A percentile compares a stretch with the other conserved stretches of the same genome.
phyloP scores from a whole-genome alignment of 1,140 invertebrate genomes.

The Andricus grossulariae region DNA sequence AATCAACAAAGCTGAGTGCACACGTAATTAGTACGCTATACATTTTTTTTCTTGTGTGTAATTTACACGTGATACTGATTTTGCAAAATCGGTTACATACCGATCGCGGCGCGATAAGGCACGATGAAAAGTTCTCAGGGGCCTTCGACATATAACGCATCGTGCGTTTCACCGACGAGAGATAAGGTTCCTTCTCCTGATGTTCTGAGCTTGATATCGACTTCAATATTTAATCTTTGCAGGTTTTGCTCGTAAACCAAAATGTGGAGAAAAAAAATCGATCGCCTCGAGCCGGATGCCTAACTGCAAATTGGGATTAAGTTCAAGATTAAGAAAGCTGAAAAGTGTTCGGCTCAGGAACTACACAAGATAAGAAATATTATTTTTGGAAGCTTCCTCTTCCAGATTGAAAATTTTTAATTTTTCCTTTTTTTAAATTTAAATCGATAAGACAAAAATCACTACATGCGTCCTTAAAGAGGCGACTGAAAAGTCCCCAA shows the following conservation, averaged over 20 bases:
- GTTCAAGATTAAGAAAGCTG: background rate
- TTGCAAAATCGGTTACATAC: background rate
- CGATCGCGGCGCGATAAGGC: conserved; percentile 2
- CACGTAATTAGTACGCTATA: conserved; percentile 1
- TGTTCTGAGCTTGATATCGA: conserved; percentile 8
- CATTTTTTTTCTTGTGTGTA: background rate
- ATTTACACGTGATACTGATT: conserved; percentile 18
- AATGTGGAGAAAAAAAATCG: conserved; percentile 6
- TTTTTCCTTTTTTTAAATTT: background rate
- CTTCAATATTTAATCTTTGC: conserved; percentile 30
- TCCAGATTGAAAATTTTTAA: background rate
- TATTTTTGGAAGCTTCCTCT: background rate
- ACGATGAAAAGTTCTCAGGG: conserved; percentile 18
- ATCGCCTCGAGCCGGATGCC: conserved; percentile 14
- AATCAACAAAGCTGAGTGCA: background rate
- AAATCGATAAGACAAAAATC: too few species aligned
- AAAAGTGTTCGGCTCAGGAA: background rate
- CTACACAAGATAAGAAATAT: background rate
- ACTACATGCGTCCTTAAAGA: too few species aligned
- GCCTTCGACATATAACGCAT: conserved; percentile 2
- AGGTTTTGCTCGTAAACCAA: conserved; percentile 20
- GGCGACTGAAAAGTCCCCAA: too few species aligned
- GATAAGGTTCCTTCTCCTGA: conserved; percentile 20
- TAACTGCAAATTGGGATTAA: conserved; percentile 20
- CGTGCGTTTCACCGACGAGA: background rate